These are phyloP conservation scores for Centroberyx gerrardi DNA, from an alignment of 2,797 vertebrate species.

Conservation along the genomic window DNA sequence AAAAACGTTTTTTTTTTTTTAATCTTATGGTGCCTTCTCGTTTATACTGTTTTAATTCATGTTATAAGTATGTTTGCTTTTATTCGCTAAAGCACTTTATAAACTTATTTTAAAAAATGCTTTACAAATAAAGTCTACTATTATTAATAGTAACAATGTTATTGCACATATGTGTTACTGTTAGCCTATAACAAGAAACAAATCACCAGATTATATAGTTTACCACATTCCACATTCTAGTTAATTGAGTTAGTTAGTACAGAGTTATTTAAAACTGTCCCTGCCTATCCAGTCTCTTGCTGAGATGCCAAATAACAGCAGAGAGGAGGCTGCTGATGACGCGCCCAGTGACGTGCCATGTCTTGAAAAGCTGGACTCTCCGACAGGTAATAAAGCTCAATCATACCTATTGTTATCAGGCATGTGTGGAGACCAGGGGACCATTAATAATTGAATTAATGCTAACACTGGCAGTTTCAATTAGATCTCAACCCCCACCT, in stretches of 20 bases:
- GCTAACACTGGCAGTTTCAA: constrained; percentile 47
- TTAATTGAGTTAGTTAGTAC: constrained; percentile 18
- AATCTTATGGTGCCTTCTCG: no score
- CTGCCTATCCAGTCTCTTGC: constrained; percentile 34
- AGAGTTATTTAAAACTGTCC: constrained; percentile 1
- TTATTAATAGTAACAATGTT: no score
- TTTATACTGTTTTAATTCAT: no score
- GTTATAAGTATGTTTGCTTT: no score
- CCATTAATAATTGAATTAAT: constrained; percentile 65
- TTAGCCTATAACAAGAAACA: no score
- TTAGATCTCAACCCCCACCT: constrained; percentile 18
- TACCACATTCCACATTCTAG: no score
- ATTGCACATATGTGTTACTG: no score
- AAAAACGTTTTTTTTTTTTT: no score
- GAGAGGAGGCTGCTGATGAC: constrained; percentile 46
- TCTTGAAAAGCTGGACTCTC: constrained; percentile 75
- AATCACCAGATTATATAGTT: no score
- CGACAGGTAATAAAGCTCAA: constrained; percentile 70
- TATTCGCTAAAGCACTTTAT: no score
- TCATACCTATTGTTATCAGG: constrained; percentile 56
- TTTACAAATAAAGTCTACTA: no score
- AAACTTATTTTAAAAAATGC: no score
- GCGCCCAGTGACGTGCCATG: constrained; percentile 69
- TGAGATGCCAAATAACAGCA: constrained; percentile 64
- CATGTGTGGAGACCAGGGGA: constrained; percentile 45